Evolutionary conservation across 1,140 invertebrate genomes (phyloP).

Genomic region (Pseudomyrmex dendroicus): DNA sequence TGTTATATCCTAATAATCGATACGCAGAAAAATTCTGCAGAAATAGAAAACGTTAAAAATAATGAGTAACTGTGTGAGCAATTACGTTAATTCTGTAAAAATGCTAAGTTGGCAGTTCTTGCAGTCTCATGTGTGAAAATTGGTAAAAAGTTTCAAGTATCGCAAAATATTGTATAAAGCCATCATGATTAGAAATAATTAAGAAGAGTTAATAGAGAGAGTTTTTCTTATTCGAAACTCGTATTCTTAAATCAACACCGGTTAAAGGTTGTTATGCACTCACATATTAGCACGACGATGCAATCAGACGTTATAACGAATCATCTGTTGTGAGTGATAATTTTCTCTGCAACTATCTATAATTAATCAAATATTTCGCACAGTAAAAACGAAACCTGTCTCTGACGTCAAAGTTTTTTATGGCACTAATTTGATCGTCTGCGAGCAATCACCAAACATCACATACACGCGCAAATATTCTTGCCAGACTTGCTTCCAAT

Average conservation of each 20-base stretch:
- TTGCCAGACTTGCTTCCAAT: constrained; percentile 1
- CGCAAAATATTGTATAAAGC: background rate
- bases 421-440: constrained; percentile 69
- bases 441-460: constrained; percentile 60
- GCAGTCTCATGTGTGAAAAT: constrained; percentile 4
- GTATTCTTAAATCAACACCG: background rate
- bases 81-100: constrained; percentile 31
- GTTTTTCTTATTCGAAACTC: background rate
- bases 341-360: constrained; percentile 29
- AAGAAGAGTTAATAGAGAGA: background rate
- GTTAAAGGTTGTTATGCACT: constrained; percentile 20
- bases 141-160: background rate
- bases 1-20: background rate
- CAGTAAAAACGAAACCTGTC: constrained; percentile 27
- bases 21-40: background rate
- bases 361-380: constrained; percentile 28
- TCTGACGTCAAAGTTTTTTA: constrained; percentile 60
- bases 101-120: constrained; percentile 5
- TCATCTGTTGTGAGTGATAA: constrained; percentile 3
- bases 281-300: background rate
- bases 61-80: background rate
- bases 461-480: constrained; percentile 46
- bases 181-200: background rate
- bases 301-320: constrained; percentile 7
- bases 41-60: background rate